Evolutionary conservation across 1,140 invertebrate genomes (phyloP), one percentile per base, ranked within the genome.

Genomic region (Glossosoma conforme): DNA sequence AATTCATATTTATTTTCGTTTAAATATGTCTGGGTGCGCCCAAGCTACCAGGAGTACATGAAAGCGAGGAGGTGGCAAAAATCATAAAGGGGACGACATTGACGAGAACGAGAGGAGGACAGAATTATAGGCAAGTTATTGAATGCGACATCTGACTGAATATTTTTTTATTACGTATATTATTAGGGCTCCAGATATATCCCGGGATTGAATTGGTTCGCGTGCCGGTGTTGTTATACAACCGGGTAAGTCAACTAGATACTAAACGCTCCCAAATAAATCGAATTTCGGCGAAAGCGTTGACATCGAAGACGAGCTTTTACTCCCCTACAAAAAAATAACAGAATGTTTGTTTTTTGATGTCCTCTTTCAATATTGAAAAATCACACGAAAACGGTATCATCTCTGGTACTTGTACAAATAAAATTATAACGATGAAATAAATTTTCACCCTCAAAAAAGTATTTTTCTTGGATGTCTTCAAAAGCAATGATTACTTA

Each of bases 41-140:
- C n/a, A n/a, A n/a, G n/a, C n/a, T n/a, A n/a, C n/a, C n/a, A n/a
- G n/a, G n/a, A n/a, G n/a, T n/a, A n/a, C n/a, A n/a, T n/a, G n/a
- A n/a, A n/a, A n/a, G n/a, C n/a, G n/a, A n/a, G n/a, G n/a, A n/a
- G n/a, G n/a, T n/a, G n/a, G n/a, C n/a, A n/a, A 30, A 30, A 9
- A 30, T 30, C n/a, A 30, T 30, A n/a, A n/a, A n/a, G 19, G 22
- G 17, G 41, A 11, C 37, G 20, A 2, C n/a, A 19, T 5, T 2
- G 17, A 22, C 21, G 44, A 5, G 33, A 38, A 38, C 14, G 11
- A n/a, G 38, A 5, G 28, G 18, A 3, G 11, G 25, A 22, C 18
- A 32, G 17, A 22, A 56, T 46, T 51, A 51, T 51, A 51, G 54
- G 47, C 48, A 48, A 35, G 44, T 56, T 56, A 56, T 56, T 52